Evolutionary conservation across 2,113 vertebrate genomes (phyloP).

Genomic region (Leptobrachium leishanense): DNA sequence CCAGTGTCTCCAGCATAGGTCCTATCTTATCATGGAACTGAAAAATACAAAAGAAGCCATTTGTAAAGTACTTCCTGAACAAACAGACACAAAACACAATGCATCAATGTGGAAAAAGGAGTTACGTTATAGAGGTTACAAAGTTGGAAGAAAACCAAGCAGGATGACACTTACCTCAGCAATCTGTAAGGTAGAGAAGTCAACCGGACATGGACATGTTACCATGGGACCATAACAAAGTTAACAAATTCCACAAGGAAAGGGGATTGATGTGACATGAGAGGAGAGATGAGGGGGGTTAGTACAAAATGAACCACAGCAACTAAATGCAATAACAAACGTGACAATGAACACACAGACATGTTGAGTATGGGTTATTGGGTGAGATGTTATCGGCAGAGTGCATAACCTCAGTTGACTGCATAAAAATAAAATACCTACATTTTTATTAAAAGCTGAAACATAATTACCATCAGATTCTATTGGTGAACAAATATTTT

Average conservation of each 20-base stretch:
- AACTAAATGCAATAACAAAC: conserved; percentile 22
- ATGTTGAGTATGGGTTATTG: not conserved
- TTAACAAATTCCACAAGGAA: conserved; percentile 77
- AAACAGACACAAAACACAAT: not conserved
- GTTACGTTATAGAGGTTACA: not conserved
- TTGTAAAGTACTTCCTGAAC: not conserved
- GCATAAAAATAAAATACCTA: too few species aligned
- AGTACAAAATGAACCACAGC: conserved; percentile 43
- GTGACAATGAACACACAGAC: conserved; percentile 9
- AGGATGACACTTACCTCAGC: conserved; percentile 71
- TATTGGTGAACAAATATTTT: too few species aligned
- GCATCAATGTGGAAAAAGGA: not conserved
- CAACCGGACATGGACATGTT: conserved; percentile 82
- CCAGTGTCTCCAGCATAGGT: conserved; percentile 93
- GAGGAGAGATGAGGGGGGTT: conserved; percentile 45
- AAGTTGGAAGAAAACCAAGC: conserved; percentile 33
- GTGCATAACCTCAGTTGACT: not conserved
- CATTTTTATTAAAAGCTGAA: too few species aligned
- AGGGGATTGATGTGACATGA: conserved; percentile 56
- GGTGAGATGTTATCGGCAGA: not conserved
- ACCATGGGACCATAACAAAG: conserved; percentile 77
- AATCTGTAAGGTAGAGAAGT: conserved; percentile 78
- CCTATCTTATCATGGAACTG: conserved; percentile 98
- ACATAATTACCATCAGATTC: too few species aligned
- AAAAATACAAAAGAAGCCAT: conserved; percentile 10